phyloP scores from a whole-genome alignment of 2,888 invertebrate species.

The Himalopsyche anomala region DNA sequence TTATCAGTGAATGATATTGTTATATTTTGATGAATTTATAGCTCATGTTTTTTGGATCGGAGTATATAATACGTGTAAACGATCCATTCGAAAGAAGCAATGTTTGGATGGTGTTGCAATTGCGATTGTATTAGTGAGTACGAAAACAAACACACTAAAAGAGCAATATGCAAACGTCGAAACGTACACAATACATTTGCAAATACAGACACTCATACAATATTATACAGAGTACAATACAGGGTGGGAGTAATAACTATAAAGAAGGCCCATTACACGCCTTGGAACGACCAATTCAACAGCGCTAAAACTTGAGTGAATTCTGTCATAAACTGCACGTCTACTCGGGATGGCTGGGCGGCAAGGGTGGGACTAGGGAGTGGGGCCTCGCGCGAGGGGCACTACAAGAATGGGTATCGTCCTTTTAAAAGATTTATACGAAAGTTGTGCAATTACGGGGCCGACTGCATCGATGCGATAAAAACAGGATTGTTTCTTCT shows the following conservation, averaged over 20 bases:
- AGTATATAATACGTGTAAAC: background rate
- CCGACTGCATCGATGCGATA: constrained; percentile 61
- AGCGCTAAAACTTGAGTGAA: constrained; percentile 66
- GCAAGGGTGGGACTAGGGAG: constrained; percentile 57
- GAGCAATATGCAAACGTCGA: constrained; percentile 34
- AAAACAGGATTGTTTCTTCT: constrained; percentile 48
- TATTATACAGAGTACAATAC: constrained; percentile 50
- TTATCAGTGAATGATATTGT: background rate
- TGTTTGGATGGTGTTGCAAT: constrained; percentile 34
- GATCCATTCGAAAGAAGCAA: constrained; percentile 34
- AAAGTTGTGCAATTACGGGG: constrained; percentile 61
- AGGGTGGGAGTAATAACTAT: constrained; percentile 70
- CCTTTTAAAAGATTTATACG: constrained; percentile 63
- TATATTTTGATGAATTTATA: background rate
- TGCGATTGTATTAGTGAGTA: constrained; percentile 18
- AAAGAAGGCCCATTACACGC: constrained; percentile 72
- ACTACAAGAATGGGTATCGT: constrained; percentile 45
- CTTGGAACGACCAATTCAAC: constrained; percentile 71
- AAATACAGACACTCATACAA: constrained; percentile 29
- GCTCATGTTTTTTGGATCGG: background rate
- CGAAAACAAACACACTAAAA: constrained; percentile 30
- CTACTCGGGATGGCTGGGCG: constrained; percentile 62
- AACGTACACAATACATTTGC: constrained; percentile 27
- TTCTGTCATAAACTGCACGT: constrained; percentile 66
- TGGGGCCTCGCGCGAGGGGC: constrained; percentile 54